phyloP scores from a whole-genome alignment of 2,113 vertebrate species.

The Ibidorhyncha struthersii region DNA sequence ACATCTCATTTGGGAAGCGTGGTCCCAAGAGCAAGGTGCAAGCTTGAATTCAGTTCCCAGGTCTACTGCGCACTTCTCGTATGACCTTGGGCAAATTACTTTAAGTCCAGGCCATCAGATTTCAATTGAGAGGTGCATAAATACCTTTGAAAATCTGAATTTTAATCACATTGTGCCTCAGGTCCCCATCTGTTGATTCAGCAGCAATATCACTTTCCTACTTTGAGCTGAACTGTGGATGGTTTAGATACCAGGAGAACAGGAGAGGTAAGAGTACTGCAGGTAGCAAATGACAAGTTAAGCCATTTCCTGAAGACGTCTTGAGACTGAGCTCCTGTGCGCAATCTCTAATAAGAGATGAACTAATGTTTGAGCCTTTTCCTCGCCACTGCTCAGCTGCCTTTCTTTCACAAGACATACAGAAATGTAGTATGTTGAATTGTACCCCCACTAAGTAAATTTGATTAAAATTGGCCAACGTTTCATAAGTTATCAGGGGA shows the following conservation, averaged over 20 bases:
- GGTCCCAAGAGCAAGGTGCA: not conserved
- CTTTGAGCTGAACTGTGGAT: not conserved
- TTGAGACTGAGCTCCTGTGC: not conserved
- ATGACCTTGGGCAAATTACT: not conserved
- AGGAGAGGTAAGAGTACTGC: not conserved
- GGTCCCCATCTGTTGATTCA: not conserved
- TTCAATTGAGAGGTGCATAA: not conserved
- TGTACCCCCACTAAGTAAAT: not conserved
- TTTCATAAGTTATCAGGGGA: not conserved
- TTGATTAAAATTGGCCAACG: not conserved
- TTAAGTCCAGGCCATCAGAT: not conserved
- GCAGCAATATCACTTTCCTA: not conserved
- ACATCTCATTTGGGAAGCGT: not conserved
- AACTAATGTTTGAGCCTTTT: not conserved
- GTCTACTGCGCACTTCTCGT: not conserved
- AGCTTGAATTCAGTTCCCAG: not conserved
- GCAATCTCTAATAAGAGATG: not conserved
- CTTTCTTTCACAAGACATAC: not conserved
- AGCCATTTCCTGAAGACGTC: not conserved
- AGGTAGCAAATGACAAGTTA: not conserved
- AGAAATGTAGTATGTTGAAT: not conserved
- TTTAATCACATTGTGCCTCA: not conserved
- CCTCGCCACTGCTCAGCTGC: not conserved
- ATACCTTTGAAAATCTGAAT: not conserved
- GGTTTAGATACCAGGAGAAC: not conserved